A percentile compares a stretch with the other conserved stretches of the same genome.
These are phyloP conservation scores for Macrosiphum euphorbiae DNA, from an alignment of 2,888 invertebrate genomes.

Conservation along the genomic window DNA sequence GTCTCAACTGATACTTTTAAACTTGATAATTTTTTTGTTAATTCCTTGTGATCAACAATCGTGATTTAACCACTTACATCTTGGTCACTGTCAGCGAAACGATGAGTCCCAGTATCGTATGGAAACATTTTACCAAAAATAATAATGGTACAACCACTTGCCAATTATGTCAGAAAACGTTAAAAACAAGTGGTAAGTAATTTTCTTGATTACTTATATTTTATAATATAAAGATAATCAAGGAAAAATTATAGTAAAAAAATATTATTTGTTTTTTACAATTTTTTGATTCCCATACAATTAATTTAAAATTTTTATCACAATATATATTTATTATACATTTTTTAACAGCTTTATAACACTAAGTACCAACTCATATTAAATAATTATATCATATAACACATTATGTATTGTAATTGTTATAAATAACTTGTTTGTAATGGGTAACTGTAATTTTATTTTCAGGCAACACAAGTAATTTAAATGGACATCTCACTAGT, in stretches of 20 bases:
- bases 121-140: conserved; percentile 17
- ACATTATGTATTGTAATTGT: no score
- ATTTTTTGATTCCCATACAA: background rate
- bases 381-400: no score
- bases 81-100: conserved; percentile 4
- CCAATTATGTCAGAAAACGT: conserved; percentile 12
- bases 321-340: no score
- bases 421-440: no score
- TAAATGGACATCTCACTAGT: no score
- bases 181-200: conserved; percentile 16
- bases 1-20: no score
- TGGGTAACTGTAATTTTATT: no score
- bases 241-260: background rate
- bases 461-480: no score
- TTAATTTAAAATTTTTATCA: no score
- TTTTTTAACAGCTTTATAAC: no score
- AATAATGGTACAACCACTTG: conserved; percentile 17
- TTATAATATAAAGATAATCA: conserved; percentile 19
- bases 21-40: background rate
- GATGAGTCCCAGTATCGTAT: conserved; percentile 33
- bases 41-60: background rate
- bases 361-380: no score
- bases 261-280: conserved; percentile 3
- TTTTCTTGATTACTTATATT: background rate
- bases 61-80: background rate